Conservation (phyloP, 1,140 invertebrate genomes). For the Drosophila punjabiensis region DNA sequence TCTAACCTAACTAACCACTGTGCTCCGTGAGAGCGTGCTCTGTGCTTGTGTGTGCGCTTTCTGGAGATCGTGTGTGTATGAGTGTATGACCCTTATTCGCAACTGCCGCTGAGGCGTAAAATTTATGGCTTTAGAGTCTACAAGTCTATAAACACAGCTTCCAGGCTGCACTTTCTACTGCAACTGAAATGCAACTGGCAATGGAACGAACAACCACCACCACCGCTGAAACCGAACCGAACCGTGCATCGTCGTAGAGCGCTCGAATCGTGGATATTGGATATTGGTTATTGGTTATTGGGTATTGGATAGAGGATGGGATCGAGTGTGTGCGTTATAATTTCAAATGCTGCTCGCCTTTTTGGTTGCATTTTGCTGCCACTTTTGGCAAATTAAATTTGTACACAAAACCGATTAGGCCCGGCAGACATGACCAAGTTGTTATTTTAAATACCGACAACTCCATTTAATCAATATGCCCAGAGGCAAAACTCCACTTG, state of each 20-base stretch:
- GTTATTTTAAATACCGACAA: constrained; percentile 83
- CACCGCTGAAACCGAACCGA: constrained; percentile 25
- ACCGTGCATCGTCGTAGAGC: constrained; percentile 32
- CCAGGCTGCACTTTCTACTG: constrained; percentile 76
- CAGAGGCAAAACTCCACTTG: background rate
- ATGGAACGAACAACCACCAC: constrained; percentile 18
- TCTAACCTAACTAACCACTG: constrained; percentile 7
- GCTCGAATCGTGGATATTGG: constrained; percentile 27
- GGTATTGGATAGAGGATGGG: constrained; percentile 20
- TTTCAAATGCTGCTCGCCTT: constrained; percentile 78
- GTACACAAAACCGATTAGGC: constrained; percentile 82
- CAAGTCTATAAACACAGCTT: constrained; percentile 83
- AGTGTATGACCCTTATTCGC: constrained; percentile 82
- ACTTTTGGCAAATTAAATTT: constrained; percentile 84
- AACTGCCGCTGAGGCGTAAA: constrained; percentile 79
- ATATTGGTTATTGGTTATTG: constrained; percentile 27
- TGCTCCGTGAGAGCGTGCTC: constrained; percentile 6
- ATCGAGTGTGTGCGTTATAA: constrained; percentile 69
- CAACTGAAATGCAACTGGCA: constrained; percentile 57
- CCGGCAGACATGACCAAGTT: constrained; percentile 79
- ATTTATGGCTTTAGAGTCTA: constrained; percentile 83
- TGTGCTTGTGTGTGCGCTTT: constrained; percentile 10
- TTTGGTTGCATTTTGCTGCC: constrained; percentile 80
- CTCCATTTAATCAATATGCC: constrained; percentile 81
- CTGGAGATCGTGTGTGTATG: constrained; percentile 61